Base-by-base conservation (phyloP, 2,113 vertebrate genomes). In the Gavialis gangeticus region DNA sequence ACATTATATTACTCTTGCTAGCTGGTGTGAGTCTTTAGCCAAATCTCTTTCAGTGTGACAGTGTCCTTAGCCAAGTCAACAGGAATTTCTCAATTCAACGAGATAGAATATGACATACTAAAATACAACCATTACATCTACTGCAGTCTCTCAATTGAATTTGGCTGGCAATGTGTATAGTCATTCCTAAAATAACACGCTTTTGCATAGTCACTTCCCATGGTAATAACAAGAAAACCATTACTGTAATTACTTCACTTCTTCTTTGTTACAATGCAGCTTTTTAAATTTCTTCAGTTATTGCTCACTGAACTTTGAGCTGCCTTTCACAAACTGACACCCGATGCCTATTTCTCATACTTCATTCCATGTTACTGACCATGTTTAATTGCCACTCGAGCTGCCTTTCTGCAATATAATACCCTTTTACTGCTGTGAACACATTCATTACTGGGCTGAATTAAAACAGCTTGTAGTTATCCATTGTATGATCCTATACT, bases 221-320 rank as follows among this genome's bases (percentile, higher is more conserved):
- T 75, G 55, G 27, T 3, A 18, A 11, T 59, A 24, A 6, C 18
- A n/a, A 24, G 14, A 77, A 10, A 75, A 21, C 25, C 27, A 16
- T 28, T 79, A 64, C 11, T 77, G 15, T 63, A 21, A 21, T 11
- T 0, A 0, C 22, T 8, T 73, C 28, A 57, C 19, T 66, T 77
- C 14, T 73, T 8, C 0, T 34, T 34, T 34, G 62, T 16, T 34
- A 6, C 10, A 85, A 90, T 79, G 63, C 0, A 59, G 2, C 1
- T 57, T 85, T 69, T 24, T 58, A 78, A 79, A 80, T 34, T 34
- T 46, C 30, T 76, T 12, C 24, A 10, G 1, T 27, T 14, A 2
- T 25, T 80, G 81, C 85, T 25, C 59, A 28, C 58, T 84, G 6
- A 79, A 55, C 12, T 79, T 81, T 17, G 27, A 91, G 14, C 12